Evolutionary conservation across 2,888 invertebrate genomes (phyloP), one percentile per base, ranked within the genome.

Genomic region (Xylota segnis): DNA sequence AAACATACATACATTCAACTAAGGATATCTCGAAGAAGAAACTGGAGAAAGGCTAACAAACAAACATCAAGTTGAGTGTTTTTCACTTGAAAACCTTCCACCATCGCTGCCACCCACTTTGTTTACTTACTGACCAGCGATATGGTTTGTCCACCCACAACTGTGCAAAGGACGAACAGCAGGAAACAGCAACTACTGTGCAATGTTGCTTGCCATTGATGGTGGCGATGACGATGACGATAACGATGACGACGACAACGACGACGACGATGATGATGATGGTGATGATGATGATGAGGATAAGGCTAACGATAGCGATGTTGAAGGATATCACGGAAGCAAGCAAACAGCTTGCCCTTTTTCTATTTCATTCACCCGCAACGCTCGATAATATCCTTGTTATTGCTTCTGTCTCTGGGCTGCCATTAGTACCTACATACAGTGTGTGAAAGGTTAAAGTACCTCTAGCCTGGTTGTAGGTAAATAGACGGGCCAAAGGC

Each of bases 361-460:
- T 66, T 34, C 59, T 18, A 45, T 78, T 54, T 61, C 43, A 68
- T 56, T 68, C 47, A 56, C 37, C 72, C 45, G 54, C 66, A 76
- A 56, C 12, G 32, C 52, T 84, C 81, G 59, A 84, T 84, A 71
- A 75, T 84, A 84, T 76, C 71, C 84, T 71, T 84, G 75, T 75
- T 79, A 79, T 65, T 56, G 75, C 71, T 70, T 16, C 65, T 75
- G 54, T 79, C 70, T 56, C 40, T 70, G 58, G 79, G 34, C 56
- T 56, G 63, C 71, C 70, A 70, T 63, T 65, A 56, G 63, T 58
- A 43, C 29, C 54, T 12, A 50, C 47, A 23, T 5, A 16, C 29
- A 50, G 63, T 63, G 27, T 66, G 50, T 58, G 45, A 76, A 76
- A 66, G 81, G 79, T 84, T 75, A 75, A 84, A 45, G 66, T 71